Evolutionary conservation across 2,797 vertebrate species (phyloP), one percentile per base, ranked within the genome.

Genomic region (Melanitta fusca): DNA sequence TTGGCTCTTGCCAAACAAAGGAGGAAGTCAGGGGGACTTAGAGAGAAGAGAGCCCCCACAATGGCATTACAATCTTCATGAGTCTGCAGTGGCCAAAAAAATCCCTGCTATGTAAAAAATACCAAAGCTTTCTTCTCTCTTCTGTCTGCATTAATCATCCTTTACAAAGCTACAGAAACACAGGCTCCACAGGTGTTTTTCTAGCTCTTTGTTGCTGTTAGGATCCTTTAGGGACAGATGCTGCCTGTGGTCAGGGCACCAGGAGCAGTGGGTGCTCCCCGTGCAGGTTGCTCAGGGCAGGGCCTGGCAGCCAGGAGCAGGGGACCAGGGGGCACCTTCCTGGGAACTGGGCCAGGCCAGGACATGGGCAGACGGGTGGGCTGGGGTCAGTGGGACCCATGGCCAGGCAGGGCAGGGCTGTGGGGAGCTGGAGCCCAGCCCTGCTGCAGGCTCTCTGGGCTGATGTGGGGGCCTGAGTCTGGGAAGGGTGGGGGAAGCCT

Each of bases 251-350:
- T 7, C 11, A 75, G 60, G 28, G 21, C 7, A 20, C 25, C 1
- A 0, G 2, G 13, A n/a, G 32, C 4, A 0, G 5, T 0, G 0
- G 14, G 30, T 13, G 5, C 15, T 84, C 45, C 56, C n/a, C 1
- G 0, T 11, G 13, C 11, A 1, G 2, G 11, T 54, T 27, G 58
- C 8, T 53, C 7, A 41, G 39, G 39, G 39, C 58, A 80, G 15
- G 28, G 16, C n/a, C 19, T 32, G 22, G 24, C 53, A 73, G 74
- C 25, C 56, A 7, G 49, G 8, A 90, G 28, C 57, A 49, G 51
- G n/a, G 32, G 17, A 74, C 45, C 15, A 41, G 43, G 39, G 18
- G 28, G 8, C 10, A 56, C 11, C 3, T 64, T 11, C 30, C 27
- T 39, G 36, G 24, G 54, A 11, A 43, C 12, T 4, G 41, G 51